These are phyloP conservation scores for Clistopyga incitator DNA, from an alignment of 2,888 invertebrate genomes.

Conservation along the genomic window DNA sequence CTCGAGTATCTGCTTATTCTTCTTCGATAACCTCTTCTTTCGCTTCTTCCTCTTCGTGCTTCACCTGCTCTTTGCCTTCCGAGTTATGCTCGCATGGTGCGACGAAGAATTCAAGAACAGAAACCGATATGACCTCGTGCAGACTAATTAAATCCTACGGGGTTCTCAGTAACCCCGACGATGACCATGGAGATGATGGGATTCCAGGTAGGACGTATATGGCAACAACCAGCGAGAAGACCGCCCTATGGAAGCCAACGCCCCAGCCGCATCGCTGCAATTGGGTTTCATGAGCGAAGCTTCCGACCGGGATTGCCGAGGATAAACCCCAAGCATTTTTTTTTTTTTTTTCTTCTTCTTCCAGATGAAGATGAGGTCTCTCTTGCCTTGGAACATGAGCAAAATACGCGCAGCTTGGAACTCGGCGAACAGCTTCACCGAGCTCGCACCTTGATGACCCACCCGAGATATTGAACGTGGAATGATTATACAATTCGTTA, in stretches of 20 bases:
- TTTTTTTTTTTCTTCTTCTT: conserved; percentile 15
- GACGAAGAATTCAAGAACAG: conserved; percentile 68
- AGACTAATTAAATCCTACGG: conserved; percentile 73
- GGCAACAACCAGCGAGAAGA: background rate
- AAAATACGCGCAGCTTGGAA: conserved; percentile 14
- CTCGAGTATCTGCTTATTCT: conserved; percentile 46
- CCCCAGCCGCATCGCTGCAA: conserved; percentile 42
- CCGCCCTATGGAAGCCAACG: conserved; percentile 54
- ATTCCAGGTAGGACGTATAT: conserved; percentile 67
- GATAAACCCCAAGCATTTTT: conserved; percentile 28
- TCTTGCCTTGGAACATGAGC: conserved; percentile 1
- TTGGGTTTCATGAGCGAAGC: conserved; percentile 59
- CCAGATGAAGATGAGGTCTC: conserved; percentile 58
- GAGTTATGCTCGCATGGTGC: conserved; percentile 20
- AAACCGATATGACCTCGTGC: conserved; percentile 73
- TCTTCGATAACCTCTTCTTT: conserved; percentile 36
- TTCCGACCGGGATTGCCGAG: conserved; percentile 48
- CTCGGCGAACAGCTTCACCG: conserved; percentile 36
- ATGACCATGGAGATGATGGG: conserved; percentile 68
- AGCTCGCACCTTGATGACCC: conserved; percentile 63
- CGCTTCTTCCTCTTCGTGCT: conserved; percentile 31
- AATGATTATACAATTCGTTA: conserved; percentile 62
- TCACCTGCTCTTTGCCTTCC: conserved; percentile 7
- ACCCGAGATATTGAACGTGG: conserved; percentile 60
- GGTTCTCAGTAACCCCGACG: conserved; percentile 69